Evolutionary conservation across 2,888 invertebrate species (phyloP), one percentile per base, ranked within the genome.

Genomic region (Microchrysa polita): DNA sequence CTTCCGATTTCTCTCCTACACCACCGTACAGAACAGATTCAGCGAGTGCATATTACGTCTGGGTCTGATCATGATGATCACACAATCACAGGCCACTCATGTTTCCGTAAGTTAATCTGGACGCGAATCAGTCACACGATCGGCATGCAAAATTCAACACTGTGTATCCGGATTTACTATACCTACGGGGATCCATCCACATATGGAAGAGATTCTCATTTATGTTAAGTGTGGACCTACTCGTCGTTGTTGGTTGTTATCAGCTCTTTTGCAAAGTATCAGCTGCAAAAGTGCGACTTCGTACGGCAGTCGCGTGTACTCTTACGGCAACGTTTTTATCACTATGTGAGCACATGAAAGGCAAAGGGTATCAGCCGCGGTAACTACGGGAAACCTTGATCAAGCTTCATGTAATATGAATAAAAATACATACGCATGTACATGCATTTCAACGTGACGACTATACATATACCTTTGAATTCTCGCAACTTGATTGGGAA

Each of bases 251-350:
- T 34, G 27, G 27, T 34, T 34, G 27, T 34, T n/a, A n/a, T n/a
- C n/a, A n/a, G n/a, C 27, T 34, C 27, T 34, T 34, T 34, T 34
- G 22, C 67, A 27, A 34, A 65, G 65, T 40, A 57, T 52, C 55
- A 57, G 42, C 69, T 52, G 42, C 69, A 75, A 75, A n/a, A 67
- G 75, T 71, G 73, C 73, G 75, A 75, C 73, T 73, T 69, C 75
- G 75, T 63, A 69, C 73, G 75, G 63, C 75, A 60, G 73, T 63
- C 75, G 75, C 75, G 75, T 75, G 75, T 75, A 69, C 69, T 53
- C 55, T 67, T 20, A 23, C 44, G n/a, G 48, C 44, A 22, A 44
- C 20, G 44, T 65, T n/a, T n/a, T n/a, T 65, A 65, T 67, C 67
- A 53, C 12, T 10, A 10, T n/a, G n/a, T 18, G 53, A 10, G 27